Percentiles rank a stretch among this genome's conserved stretches.
Conservation (phyloP, 1,140 invertebrate species). For the Zaprionus nigranus region DNA sequence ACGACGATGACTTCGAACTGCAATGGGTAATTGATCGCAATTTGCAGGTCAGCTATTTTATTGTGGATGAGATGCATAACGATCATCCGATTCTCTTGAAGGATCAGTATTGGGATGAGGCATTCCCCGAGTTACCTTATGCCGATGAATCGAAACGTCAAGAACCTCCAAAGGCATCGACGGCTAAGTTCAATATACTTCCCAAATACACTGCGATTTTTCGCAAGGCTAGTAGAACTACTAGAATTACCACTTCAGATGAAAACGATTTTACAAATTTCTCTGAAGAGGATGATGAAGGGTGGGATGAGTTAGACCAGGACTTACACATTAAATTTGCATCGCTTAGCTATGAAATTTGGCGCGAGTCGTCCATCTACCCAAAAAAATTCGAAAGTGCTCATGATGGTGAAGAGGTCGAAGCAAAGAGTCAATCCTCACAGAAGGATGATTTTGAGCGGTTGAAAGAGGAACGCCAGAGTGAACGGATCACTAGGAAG, state of each 20-base stretch:
- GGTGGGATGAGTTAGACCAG: background rate
- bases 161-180: conserved; percentile 65
- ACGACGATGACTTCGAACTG: conserved; percentile 90
- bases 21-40: conserved; percentile 96
- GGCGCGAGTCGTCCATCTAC: conserved; percentile 27
- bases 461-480: conserved; percentile 50
- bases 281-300: conserved; percentile 26
- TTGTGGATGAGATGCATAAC: conserved; percentile 97
- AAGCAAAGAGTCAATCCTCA: background rate
- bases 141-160: conserved; percentile 57
- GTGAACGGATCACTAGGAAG: conserved; percentile 53
- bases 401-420: conserved; percentile 1
- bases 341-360: conserved; percentile 29
- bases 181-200: conserved; percentile 54
- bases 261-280: conserved; percentile 54
- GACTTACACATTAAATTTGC: conserved; percentile 57
- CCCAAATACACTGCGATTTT: conserved; percentile 20
- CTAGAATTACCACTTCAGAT: background rate
- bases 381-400: background rate
- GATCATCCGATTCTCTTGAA: conserved; percentile 93
- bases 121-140: conserved; percentile 92
- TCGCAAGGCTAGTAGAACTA: background rate
- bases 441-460: conserved; percentile 64
- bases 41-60: conserved; percentile 93
- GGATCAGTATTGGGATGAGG: conserved; percentile 95